These are phyloP conservation scores for Megaceryle alcyon DNA, from an alignment of 2,797 vertebrate species.

Conservation along the genomic window DNA sequence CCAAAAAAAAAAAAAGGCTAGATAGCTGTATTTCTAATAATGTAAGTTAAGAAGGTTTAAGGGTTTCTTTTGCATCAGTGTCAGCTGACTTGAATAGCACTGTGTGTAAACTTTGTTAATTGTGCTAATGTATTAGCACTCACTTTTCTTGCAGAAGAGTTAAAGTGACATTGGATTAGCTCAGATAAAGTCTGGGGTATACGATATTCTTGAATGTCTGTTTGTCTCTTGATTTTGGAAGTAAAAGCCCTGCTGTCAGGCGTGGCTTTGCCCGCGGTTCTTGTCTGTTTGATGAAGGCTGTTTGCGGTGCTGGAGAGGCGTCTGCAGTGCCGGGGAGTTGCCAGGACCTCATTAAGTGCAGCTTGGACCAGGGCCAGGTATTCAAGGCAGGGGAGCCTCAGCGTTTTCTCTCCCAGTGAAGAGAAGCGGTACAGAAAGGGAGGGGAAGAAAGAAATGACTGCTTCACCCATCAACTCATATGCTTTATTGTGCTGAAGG, in stretches of 20 bases:
- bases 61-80: neutral
- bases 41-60: neutral
- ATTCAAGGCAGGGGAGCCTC: slow-evolving; percentile 17
- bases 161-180: neutral
- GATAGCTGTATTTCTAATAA: neutral
- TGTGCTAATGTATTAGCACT: neutral
- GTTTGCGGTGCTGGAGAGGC: neutral
- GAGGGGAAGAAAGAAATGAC: neutral
- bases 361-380: slow-evolving; percentile 58
- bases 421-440: neutral
- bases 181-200: neutral
- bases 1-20: neutral
- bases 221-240: neutral
- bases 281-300: neutral
- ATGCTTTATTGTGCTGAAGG: slow-evolving; percentile 15
- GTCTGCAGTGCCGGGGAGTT: slow-evolving; percentile 36
- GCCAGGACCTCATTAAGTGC: slow-evolving; percentile 58
- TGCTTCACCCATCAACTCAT: slow-evolving; percentile 13
- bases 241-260: neutral
- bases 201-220: neutral
- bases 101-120: neutral
- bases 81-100: neutral
- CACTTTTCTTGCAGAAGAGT: neutral
- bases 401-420: neutral
- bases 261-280: neutral